Percentiles rank a stretch among this genome's conserved stretches.
These are phyloP conservation scores for Pyxicephalus adspersus DNA, from an alignment of 2,113 vertebrate species.

Conservation along the genomic window DNA sequence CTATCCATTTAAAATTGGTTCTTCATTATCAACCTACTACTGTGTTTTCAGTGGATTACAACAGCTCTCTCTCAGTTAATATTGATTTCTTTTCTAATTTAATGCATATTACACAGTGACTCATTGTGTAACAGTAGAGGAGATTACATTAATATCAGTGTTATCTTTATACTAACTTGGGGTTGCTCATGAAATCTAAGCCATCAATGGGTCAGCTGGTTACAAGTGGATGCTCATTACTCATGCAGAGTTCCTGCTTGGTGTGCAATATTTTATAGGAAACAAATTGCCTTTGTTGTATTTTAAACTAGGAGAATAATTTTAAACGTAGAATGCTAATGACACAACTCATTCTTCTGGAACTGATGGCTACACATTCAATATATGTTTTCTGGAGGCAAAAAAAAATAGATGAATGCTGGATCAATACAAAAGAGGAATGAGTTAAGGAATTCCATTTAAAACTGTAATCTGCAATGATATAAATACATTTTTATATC, in stretches of 20 bases:
- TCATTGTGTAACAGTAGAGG: conserved; percentile 52
- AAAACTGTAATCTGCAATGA: background rate
- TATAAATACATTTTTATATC: background rate
- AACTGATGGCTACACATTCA: conserved; percentile 32
- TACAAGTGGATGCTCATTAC: conserved; percentile 50
- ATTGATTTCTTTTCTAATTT: conserved; percentile 56
- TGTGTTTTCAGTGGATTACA: conserved; percentile 46
- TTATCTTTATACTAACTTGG: conserved; percentile 60
- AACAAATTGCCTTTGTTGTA: conserved; percentile 36
- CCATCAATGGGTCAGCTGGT: background rate
- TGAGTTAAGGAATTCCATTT: conserved; percentile 12
- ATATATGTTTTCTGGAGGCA: conserved; percentile 17
- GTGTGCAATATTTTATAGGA: conserved; percentile 42
- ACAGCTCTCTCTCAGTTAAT: conserved; percentile 38
- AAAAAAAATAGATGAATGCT: conserved; percentile 43
- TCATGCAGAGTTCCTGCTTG: conserved; percentile 54
- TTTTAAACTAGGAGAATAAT: conserved; percentile 30
- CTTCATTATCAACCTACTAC: conserved; percentile 17
- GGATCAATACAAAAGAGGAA: conserved; percentile 45
- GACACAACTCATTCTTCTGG: conserved; percentile 37
- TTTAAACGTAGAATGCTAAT: conserved; percentile 39
- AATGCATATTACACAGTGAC: conserved; percentile 62
- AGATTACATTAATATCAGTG: conserved; percentile 62
- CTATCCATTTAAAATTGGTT: background rate
- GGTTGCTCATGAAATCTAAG: conserved; percentile 58